These are phyloP conservation scores for Eretmochelys imbricata DNA, from an alignment of 2,113 vertebrate species.

Conservation along the genomic window DNA sequence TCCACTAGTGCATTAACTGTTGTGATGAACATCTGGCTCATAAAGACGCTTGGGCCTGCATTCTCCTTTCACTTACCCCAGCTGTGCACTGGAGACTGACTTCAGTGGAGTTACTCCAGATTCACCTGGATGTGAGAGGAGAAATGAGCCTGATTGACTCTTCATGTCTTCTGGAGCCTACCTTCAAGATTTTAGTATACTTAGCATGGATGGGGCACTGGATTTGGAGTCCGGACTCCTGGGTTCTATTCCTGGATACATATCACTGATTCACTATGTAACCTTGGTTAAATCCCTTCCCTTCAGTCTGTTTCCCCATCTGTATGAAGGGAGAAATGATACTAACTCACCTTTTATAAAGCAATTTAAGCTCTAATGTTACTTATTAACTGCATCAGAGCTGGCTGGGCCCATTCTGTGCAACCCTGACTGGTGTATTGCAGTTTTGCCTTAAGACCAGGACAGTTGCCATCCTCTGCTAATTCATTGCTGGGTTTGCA, in stretches of 20 bases:
- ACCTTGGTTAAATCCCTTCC: not conserved
- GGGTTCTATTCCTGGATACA: not conserved
- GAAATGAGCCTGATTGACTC: not conserved
- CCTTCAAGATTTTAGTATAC: not conserved
- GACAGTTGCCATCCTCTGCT: not conserved
- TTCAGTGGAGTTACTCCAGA: not conserved
- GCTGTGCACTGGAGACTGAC: not conserved
- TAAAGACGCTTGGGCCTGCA: not conserved
- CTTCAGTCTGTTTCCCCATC: not conserved
- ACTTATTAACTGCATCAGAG: not conserved
- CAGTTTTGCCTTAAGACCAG: not conserved
- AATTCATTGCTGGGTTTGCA: not conserved
- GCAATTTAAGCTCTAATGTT: accelerated
- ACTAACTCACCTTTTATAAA: not conserved
- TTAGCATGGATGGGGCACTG: not conserved
- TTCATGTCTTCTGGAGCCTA: not conserved
- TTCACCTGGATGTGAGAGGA: not conserved
- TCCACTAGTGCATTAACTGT: not conserved
- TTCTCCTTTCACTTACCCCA: accelerated
- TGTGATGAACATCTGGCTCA: not conserved
- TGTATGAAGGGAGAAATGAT: not conserved
- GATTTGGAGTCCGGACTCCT: not conserved
- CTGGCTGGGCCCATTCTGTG: not conserved
- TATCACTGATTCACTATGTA: not conserved
- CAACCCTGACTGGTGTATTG: not conserved